These are phyloP conservation scores for Pica pica DNA, from an alignment of 2,113 vertebrate species.

Conservation along the genomic window DNA sequence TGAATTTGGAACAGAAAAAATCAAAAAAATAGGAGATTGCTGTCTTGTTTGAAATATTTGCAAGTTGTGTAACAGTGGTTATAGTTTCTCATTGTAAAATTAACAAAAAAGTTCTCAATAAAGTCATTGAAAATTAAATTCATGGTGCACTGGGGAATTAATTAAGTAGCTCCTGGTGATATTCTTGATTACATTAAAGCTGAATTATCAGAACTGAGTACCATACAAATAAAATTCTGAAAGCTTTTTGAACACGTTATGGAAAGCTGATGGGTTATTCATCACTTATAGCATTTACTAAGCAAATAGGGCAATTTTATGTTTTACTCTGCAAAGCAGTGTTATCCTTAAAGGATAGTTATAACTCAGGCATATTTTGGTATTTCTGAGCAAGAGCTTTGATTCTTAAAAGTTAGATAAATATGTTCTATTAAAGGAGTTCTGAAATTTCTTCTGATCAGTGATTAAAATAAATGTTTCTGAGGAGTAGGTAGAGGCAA, in stretches of 20 bases:
- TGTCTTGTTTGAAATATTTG: constrained; percentile 61
- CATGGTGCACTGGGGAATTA: constrained; percentile 53
- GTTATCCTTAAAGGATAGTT: constrained; percentile 41
- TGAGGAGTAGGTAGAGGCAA: not conserved
- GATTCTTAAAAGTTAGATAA: constrained; percentile 30
- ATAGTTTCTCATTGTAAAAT: constrained; percentile 74
- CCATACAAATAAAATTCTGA: not conserved
- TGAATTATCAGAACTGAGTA: constrained; percentile 25
- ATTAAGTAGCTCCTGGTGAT: constrained; percentile 57
- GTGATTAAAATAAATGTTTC: not conserved
- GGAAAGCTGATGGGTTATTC: constrained; percentile 21
- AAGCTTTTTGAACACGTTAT: not conserved
- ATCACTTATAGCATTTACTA: constrained; percentile 32
- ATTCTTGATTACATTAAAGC: constrained; percentile 32
- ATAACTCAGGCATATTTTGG: not conserved
- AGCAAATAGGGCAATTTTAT: constrained; percentile 12
- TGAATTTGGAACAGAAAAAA: constrained; percentile 72
- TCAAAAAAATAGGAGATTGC: constrained; percentile 68
- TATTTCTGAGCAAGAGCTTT: constrained; percentile 26
- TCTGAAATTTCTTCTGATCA: not conserved
- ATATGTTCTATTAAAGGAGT: not conserved
- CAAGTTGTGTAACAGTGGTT: constrained; percentile 60
- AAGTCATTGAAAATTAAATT: constrained; percentile 72
- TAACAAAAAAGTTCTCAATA: constrained; percentile 72
- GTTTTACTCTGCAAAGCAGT: not conserved